Percentiles rank a stretch among this genome's conserved stretches.
phyloP scores from a whole-genome alignment of 2,888 invertebrate genomes.

The Kryphioiulus occultus region DNA sequence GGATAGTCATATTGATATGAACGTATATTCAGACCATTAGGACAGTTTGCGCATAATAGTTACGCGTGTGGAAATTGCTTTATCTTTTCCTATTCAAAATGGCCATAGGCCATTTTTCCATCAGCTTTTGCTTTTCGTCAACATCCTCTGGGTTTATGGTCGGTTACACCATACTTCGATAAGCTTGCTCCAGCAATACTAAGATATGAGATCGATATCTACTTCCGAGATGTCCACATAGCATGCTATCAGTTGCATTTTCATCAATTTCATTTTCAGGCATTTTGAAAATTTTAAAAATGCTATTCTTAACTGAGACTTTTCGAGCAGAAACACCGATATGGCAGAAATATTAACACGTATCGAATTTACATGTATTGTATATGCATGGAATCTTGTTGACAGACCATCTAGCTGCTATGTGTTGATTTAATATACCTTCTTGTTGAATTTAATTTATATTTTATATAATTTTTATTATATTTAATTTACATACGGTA shows the following conservation, averaged over 20 bases:
- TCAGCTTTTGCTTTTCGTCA: not conserved
- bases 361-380: too few species aligned
- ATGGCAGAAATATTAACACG: too few species aligned
- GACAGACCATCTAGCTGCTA: too few species aligned
- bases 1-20: not conserved
- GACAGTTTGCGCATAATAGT: not conserved
- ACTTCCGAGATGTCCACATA: not conserved
- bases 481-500: too few species aligned
- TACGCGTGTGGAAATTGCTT: not conserved
- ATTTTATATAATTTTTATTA: too few species aligned
- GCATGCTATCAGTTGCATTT: not conserved
- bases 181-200: not conserved
- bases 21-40: not conserved
- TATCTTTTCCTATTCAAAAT: not conserved
- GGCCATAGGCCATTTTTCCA: not conserved
- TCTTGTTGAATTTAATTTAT: too few species aligned
- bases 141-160: not conserved
- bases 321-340: too few species aligned
- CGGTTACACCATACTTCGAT: not conserved
- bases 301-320: too few species aligned
- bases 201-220: not conserved
- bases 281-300: not conserved
- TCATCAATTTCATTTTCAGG: not conserved
- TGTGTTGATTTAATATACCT: too few species aligned
- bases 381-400: too few species aligned